Base-by-base conservation (phyloP, 1,140 invertebrate species). In the Platorchestia sp. region DNA sequence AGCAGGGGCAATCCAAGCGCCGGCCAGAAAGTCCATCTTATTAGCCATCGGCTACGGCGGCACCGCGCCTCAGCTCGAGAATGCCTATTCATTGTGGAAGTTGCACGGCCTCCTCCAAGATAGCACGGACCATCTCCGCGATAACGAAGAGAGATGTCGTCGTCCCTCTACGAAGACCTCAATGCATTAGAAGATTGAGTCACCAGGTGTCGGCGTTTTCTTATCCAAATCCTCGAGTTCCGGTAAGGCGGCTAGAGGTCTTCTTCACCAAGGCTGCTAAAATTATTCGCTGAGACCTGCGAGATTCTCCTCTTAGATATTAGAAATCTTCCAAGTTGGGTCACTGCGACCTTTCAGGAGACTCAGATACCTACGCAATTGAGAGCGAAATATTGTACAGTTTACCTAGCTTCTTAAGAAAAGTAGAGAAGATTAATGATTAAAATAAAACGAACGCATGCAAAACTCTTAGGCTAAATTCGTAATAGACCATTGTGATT, bases 131-230 rank as follows among this genome's bases (percentile, higher is more conserved):
- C 87, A 89, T 44, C 41, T 7, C 43, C 41, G 27, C 36, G 87
- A 89, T 89, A 89, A 44, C 87, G 41, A 44, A 89, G 87, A 89
- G 43, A 89, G 87, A 89, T 89, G n/a, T 44, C n/a, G 87, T 89
- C 87, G 41, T 44, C 87, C 41, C 87, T 89, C 87, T 89, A 43
- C 87, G 41, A 89, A 89, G 87, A 44, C 43, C 87, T 89, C 87
- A 89, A 89, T 89, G 87, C 87, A 89, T 89, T 89, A 89, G 87
- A 89, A 89, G 87, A 89, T 89, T 89, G 87, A 89, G 87, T 89
- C 87, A 41, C 87, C 87, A 89, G 87, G 87, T 89, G 87, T 41
- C 43, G 87, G 43, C 87, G 43, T 42, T 75, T 75, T 75, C 59
- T 75, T 75, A 75, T 75, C 59, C 59, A 75, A 75, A 75, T 75